Evolutionary conservation across 1,140 invertebrate species (phyloP).

Genomic region (Chironomus tepperi): DNA sequence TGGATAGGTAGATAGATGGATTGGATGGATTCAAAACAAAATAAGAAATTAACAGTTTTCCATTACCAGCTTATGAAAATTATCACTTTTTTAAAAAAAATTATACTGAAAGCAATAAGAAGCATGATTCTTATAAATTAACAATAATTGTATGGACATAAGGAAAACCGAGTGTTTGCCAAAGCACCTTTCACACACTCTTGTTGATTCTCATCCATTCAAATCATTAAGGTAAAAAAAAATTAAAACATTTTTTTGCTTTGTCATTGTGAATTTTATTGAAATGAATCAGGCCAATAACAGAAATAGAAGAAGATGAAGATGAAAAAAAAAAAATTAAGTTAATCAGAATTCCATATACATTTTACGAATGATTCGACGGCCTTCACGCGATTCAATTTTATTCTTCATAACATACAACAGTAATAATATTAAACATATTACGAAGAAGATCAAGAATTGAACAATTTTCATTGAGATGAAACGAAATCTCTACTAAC

Average conservation of each 20-base stretch:
- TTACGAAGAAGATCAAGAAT: not conserved
- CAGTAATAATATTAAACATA: not conserved
- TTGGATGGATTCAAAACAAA: not conserved
- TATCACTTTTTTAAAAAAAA: no score
- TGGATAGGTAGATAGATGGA: no score
- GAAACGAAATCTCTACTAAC: slow-evolving; percentile 13
- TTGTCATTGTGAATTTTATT: slow-evolving; percentile 14
- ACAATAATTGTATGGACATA: no score
- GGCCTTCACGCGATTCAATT: not conserved
- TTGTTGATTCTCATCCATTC: no score
- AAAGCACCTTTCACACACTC: no score
- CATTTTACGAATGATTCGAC: slow-evolving; percentile 7
- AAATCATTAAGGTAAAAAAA: no score
- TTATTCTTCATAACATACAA: slow-evolving; percentile 2
- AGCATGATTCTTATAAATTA: no score
- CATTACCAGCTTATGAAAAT: no score
- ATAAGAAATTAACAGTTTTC: no score
- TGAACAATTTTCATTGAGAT: not conserved
- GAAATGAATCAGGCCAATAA: not conserved
- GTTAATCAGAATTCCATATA: slow-evolving; percentile 8
- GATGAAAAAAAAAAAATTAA: not conserved
- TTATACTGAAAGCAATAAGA: no score
- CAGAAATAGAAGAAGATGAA: not conserved
- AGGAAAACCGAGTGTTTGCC: no score
- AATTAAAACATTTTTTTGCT: not conserved